phyloP scores from a whole-genome alignment of 2,113 vertebrate species.

The Nannobrachium achirus region DNA sequence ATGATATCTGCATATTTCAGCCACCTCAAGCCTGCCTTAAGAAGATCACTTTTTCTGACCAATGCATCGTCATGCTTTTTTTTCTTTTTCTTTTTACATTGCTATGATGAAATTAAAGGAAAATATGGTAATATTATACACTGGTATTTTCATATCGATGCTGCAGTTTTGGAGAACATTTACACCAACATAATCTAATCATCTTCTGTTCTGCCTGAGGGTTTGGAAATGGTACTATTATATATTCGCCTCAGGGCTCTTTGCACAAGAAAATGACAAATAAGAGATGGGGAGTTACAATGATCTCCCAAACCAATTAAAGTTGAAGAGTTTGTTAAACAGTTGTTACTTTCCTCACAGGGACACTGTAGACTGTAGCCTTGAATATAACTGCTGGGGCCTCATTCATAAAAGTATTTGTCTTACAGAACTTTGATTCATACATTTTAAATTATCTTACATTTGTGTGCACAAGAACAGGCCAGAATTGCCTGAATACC shows the following conservation, averaged over 20 bases:
- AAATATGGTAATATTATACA: conserved; percentile 21
- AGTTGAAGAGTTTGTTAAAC: conserved; percentile 20
- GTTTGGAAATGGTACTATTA: conserved; percentile 18
- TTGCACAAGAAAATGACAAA: conserved; percentile 12
- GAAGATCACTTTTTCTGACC: neutral
- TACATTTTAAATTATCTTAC: no score
- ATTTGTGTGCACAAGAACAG: no score
- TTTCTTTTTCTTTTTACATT: conserved; percentile 46
- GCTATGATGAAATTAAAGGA: conserved; percentile 6
- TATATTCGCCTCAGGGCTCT: conserved; percentile 17
- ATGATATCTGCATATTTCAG: neutral
- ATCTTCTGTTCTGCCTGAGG: conserved; percentile 38
- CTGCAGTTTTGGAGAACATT: conserved; percentile 7
- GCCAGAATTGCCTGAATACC: no score
- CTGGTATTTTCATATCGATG: neutral
- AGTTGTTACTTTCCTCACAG: conserved; percentile 26
- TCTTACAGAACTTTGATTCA: neutral
- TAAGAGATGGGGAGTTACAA: conserved; percentile 13
- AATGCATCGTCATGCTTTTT: conserved; percentile 37
- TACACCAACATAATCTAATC: conserved; percentile 36
- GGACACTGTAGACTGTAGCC: neutral
- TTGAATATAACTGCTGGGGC: no score
- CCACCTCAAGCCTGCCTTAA: neutral
- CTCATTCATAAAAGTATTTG: neutral
- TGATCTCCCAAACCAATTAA: conserved; percentile 20